These are phyloP conservation scores for Aphidoletes aphidimyza DNA, from an alignment of 2,888 invertebrate species.

Conservation along the genomic window DNA sequence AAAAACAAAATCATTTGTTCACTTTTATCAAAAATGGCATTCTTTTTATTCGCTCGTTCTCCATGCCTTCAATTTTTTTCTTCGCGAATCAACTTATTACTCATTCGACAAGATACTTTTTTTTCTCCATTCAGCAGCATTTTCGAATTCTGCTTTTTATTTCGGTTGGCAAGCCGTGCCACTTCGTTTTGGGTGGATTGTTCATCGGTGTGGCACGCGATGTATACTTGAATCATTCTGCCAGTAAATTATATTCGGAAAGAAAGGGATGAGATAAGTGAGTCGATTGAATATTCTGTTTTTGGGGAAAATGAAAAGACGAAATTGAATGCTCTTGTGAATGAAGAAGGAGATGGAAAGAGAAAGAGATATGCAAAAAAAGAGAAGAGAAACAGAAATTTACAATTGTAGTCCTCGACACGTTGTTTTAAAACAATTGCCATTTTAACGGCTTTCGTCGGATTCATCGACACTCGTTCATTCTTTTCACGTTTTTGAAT, in stretches of 20 bases:
- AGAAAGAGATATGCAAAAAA: too few species aligned
- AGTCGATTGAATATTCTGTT: slow-evolving; percentile 12
- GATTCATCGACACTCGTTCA: background rate
- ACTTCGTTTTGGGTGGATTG: background rate
- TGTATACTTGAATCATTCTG: background rate
- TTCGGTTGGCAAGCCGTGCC: background rate
- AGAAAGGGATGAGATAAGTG: background rate
- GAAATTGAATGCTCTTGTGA: background rate
- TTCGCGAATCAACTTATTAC: background rate
- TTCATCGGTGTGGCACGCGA: slow-evolving; percentile 6
- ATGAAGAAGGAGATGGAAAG: too few species aligned
- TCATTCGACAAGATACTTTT: background rate
- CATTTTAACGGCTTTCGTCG: background rate
- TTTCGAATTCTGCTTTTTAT: background rate
- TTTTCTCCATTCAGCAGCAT: background rate
- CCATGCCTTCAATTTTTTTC: background rate
- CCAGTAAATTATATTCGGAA: slow-evolving; percentile 1
- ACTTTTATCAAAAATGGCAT: background rate
- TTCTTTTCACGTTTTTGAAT: slow-evolving; percentile 38
- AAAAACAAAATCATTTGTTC: background rate
- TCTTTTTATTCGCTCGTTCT: background rate
- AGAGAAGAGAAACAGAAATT: background rate
- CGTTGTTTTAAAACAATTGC: slow-evolving; percentile 22
- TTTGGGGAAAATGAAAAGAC: background rate
- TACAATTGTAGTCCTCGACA: background rate